Conservation (phyloP, 2,113 vertebrate genomes). For the Neolamprologus modestus region DNA sequence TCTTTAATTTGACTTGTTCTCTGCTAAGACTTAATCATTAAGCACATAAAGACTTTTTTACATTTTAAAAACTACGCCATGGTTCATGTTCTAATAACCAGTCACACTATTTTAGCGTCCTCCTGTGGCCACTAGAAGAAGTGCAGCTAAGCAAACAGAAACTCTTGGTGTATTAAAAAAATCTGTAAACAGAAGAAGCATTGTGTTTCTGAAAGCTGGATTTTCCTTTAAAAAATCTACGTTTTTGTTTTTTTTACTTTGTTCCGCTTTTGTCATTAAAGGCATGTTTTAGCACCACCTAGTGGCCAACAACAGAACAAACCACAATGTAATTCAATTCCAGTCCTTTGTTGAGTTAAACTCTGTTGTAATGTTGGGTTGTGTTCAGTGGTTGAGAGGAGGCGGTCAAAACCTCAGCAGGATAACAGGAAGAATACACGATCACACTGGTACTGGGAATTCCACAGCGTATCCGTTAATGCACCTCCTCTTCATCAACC, state of each 20-base stretch:
- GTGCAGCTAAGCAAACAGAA: not conserved
- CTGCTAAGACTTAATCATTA: not conserved
- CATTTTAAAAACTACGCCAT: not conserved
- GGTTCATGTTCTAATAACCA: not conserved
- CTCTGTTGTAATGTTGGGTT: not conserved
- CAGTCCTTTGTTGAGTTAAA: not conserved
- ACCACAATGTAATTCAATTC: not conserved
- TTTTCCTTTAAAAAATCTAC: not conserved
- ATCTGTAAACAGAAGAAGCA: not conserved
- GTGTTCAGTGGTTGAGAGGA: not conserved
- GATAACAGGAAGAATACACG: not conserved
- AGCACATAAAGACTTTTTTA: not conserved
- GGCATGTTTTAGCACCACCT: not conserved
- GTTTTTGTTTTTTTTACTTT: rapidly evolving
- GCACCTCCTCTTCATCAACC: not conserved
- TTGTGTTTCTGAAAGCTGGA: not conserved
- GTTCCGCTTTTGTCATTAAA: not conserved
- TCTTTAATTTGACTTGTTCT: not conserved
- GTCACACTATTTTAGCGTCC: not conserved
- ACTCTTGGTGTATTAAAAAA: not conserved
- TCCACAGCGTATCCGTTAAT: not conserved
- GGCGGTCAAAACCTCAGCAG: not conserved
- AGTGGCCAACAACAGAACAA: not conserved
- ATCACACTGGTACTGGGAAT: not conserved
- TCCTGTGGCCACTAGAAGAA: not conserved